Conservation (phyloP, 2,113 vertebrate species). For the Marcusenius ussheri region DNA sequence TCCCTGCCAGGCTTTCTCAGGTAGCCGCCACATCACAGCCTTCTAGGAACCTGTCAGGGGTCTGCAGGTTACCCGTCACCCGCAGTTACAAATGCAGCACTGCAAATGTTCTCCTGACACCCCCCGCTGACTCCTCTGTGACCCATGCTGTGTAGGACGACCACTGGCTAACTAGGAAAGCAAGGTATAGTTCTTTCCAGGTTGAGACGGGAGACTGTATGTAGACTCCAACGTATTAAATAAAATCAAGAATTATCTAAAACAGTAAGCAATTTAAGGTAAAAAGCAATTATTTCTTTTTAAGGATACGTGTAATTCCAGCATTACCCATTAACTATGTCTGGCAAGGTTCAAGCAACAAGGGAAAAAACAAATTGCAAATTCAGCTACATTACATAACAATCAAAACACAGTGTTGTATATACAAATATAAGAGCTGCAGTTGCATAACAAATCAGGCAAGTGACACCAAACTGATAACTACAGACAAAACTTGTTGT, state of each 20-base stretch:
- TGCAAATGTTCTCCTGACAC: neutral
- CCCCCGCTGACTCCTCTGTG: neutral
- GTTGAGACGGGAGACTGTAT: neutral
- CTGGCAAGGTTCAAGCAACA: neutral
- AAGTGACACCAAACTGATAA: neutral
- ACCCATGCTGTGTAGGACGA: neutral
- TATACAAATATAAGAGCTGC: neutral
- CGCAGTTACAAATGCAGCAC: neutral
- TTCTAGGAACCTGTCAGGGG: neutral
- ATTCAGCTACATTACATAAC: neutral
- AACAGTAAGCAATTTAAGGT: constrained; percentile 51
- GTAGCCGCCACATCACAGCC: neutral
- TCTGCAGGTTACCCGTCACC: neutral
- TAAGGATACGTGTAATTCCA: constrained; percentile 61
- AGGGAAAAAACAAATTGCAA: neutral
- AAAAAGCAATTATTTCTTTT: constrained; percentile 51
- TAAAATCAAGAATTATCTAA: constrained; percentile 27
- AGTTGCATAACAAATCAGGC: neutral
- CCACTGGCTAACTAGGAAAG: neutral
- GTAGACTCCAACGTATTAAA: neutral
- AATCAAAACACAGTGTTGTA: neutral
- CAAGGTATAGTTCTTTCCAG: neutral
- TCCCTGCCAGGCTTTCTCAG: neutral
- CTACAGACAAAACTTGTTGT: neutral
- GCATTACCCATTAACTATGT: constrained; percentile 34